Evolutionary conservation across 2,888 invertebrate species (phyloP).

Genomic region (Synanthedon myopaeformis): DNA sequence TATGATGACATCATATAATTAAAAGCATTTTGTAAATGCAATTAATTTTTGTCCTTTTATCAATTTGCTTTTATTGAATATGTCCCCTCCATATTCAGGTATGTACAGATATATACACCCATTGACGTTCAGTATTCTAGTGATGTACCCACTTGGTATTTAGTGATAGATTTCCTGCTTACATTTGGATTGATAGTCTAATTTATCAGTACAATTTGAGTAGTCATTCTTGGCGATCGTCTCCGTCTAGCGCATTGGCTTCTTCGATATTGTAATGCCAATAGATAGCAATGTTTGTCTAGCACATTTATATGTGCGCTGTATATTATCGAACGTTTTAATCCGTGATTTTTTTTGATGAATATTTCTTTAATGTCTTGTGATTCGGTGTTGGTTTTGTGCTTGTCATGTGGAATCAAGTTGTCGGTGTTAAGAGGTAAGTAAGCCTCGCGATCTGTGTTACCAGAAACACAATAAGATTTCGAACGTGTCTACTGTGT

Average conservation of each 20-base stretch:
- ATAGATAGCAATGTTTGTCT: slow-evolving; percentile 20
- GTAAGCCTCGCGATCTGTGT: slow-evolving; percentile 6
- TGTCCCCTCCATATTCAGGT: too few relatives aligned
- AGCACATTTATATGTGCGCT: neutral
- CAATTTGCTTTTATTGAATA: too few relatives aligned
- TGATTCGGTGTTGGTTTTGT: slow-evolving; percentile 7
- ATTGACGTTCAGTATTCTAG: neutral
- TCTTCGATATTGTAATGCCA: slow-evolving; percentile 9
- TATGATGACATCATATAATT: too few relatives aligned
- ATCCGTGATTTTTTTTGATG: slow-evolving; percentile 3
- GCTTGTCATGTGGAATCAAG: slow-evolving; percentile 47
- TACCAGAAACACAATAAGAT: neutral
- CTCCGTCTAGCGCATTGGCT: slow-evolving; percentile 12
- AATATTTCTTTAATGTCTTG: slow-evolving; percentile 11
- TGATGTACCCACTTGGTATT: slow-evolving; percentile 8
- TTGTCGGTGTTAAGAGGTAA: slow-evolving; percentile 38
- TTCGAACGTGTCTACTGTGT: neutral
- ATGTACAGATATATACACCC: too few relatives aligned
- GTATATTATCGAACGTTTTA: too few relatives aligned
- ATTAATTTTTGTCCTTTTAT: too few relatives aligned
- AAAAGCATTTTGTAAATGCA: too few relatives aligned
- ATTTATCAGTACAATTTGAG: slow-evolving; percentile 20
- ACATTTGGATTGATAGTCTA: slow-evolving; percentile 17
- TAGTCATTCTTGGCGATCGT: slow-evolving; percentile 12
- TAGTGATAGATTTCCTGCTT: slow-evolving; percentile 14